Evolutionary conservation across 2,888 invertebrate species (phyloP).

Genomic region (Acanthococcus lagerstroemiae): DNA sequence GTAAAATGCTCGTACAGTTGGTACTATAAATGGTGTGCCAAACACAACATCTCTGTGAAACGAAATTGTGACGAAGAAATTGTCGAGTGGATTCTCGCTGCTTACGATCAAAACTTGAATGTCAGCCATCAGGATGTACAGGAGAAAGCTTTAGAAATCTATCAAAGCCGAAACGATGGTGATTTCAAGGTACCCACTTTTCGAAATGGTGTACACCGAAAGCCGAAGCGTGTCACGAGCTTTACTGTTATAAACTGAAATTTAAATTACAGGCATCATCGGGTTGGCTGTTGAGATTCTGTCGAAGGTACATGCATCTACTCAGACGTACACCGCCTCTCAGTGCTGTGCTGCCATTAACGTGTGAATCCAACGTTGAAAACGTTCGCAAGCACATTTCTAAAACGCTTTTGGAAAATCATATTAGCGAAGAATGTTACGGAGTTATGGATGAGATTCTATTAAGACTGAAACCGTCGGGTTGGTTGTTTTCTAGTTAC

Average conservation of each 20-base stretch:
- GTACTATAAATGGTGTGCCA: conserved; percentile 19
- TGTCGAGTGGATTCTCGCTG: conserved; percentile 4
- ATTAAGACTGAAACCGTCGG: conserved; percentile 2
- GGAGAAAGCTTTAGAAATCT: conserved; percentile 10
- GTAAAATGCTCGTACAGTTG: not conserved
- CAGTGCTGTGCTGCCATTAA: not conserved
- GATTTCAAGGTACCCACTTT: conserved; percentile 1
- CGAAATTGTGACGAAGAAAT: conserved; percentile 15
- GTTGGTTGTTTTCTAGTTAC: not conserved
- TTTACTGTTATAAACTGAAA: too few species aligned
- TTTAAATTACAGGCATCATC: conserved; percentile 15
- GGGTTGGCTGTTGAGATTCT: conserved; percentile 10
- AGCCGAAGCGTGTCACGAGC: too few species aligned
- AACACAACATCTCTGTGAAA: not conserved
- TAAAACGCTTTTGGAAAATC: not conserved
- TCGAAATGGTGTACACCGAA: too few species aligned
- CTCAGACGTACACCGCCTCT: not conserved
- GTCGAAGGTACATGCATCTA: conserved; percentile 17
- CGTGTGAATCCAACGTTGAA: conserved; percentile 1
- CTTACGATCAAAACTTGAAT: conserved; percentile 3
- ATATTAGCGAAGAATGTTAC: not conserved
- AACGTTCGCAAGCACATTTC: not conserved
- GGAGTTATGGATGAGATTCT: conserved; percentile 14
- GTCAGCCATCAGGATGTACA: conserved; percentile 11
- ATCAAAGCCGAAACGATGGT: not conserved